A percentile compares a stretch with the other conserved stretches of the same genome.
Evolutionary conservation across 2,113 vertebrate species (phyloP).

Genomic region (Axis porcinus): DNA sequence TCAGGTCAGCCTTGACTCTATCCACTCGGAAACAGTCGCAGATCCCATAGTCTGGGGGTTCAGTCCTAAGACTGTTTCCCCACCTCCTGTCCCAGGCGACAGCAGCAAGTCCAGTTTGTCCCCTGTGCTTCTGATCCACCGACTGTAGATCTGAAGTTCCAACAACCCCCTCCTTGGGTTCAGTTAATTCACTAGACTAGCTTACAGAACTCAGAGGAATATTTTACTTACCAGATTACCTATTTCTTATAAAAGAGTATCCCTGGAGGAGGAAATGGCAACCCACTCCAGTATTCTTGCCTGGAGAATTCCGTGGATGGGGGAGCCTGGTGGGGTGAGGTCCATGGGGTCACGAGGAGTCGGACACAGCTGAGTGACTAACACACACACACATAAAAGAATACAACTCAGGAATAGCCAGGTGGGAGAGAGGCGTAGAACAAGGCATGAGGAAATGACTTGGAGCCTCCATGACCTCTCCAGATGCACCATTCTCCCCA

Average conservation of each 20-base stretch:
- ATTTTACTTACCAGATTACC: not conserved
- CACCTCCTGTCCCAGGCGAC: rapidly evolving
- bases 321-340: not conserved
- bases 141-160: not conserved
- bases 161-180: not conserved
- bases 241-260: not conserved
- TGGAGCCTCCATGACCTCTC: too few relatives aligned
- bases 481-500: not conserved
- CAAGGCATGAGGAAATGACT: not conserved
- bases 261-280: not conserved
- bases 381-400: not conserved
- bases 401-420: not conserved
- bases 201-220: not conserved
- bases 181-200: not conserved
- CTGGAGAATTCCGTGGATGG: not conserved
- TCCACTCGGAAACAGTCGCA: not conserved
- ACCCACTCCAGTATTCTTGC: not conserved
- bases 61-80: not conserved
- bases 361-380: not conserved
- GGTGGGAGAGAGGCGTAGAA: not conserved
- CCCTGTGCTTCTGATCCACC: not conserved
- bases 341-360: not conserved
- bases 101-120: not conserved
- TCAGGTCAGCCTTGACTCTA: not conserved
- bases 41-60: not conserved